Conservation (phyloP, 2,888 invertebrate species). For the Physocephala rufipes region DNA sequence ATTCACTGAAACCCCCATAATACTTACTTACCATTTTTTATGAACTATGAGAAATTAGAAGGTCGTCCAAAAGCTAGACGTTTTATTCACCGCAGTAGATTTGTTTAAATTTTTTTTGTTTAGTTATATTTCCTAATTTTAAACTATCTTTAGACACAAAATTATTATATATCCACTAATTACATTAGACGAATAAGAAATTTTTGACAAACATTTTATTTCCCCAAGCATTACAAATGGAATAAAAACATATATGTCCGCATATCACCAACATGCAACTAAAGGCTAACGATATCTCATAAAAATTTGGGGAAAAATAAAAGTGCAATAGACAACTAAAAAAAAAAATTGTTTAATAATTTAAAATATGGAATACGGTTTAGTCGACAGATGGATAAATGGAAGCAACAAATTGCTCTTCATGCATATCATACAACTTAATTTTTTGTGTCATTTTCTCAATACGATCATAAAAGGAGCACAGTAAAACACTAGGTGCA, state of each 20-base stretch:
- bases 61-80: conserved; percentile 33
- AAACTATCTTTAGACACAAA: conserved; percentile 21
- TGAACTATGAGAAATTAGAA: conserved; percentile 20
- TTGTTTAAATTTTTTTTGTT: conserved; percentile 22
- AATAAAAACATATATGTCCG: conserved; percentile 33
- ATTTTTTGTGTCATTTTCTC: too few relatives aligned
- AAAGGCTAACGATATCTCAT: conserved; percentile 24
- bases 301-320: conserved; percentile 15
- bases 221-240: conserved; percentile 28
- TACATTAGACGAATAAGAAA: conserved; percentile 30
- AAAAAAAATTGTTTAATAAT: not conserved
- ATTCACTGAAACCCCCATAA: not conserved
- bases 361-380: too few relatives aligned
- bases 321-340: not conserved
- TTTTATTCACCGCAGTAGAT: not conserved
- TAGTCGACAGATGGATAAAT: too few relatives aligned
- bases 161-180: conserved; percentile 8
- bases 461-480: too few relatives aligned
- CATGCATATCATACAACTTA: too few relatives aligned
- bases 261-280: conserved; percentile 18
- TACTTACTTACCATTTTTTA: conserved; percentile 21
- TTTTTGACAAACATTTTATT: conserved; percentile 19
- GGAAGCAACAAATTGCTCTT: too few relatives aligned
- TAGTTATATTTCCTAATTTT: too few relatives aligned
- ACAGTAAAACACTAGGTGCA: too few relatives aligned